Conservation (phyloP, 2,888 invertebrate species). For the Trissolcus japonicus region DNA sequence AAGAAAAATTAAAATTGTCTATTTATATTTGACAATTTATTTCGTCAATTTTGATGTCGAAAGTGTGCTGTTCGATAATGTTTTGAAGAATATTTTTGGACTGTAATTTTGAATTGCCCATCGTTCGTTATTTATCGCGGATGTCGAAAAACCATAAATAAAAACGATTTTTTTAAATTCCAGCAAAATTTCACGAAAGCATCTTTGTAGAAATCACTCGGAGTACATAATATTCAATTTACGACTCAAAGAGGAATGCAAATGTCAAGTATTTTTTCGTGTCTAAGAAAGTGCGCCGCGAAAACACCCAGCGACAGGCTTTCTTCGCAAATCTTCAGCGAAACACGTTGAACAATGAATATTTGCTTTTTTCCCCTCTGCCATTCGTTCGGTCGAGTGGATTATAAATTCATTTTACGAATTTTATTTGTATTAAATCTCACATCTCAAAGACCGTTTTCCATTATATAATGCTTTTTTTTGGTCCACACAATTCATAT, state of each 20-base stretch:
- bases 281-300: conserved; percentile 38
- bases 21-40: neutral
- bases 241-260: conserved; percentile 29
- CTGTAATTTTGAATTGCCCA: neutral
- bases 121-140: too few relatives aligned
- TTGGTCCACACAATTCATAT: neutral
- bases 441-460: too few relatives aligned
- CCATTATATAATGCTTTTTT: too few relatives aligned
- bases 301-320: conserved; percentile 61
- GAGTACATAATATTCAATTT: conserved; percentile 33
- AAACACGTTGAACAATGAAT: conserved; percentile 23
- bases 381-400: conserved; percentile 14
- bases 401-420: conserved; percentile 1
- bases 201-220: conserved; percentile 4
- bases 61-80: too few relatives aligned
- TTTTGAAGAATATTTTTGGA: neutral
- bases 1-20: too few relatives aligned
- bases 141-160: too few relatives aligned
- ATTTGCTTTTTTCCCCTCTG: conserved; percentile 33
- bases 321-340: conserved; percentile 58
- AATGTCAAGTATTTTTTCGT: conserved; percentile 23
- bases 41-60: neutral
- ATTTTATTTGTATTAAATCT: neutral
- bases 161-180: conserved; percentile 3
- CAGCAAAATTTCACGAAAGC: conserved; percentile 13